Base-by-base conservation (phyloP, 2,888 invertebrate genomes). In the Hydroisotoma schaefferi region DNA sequence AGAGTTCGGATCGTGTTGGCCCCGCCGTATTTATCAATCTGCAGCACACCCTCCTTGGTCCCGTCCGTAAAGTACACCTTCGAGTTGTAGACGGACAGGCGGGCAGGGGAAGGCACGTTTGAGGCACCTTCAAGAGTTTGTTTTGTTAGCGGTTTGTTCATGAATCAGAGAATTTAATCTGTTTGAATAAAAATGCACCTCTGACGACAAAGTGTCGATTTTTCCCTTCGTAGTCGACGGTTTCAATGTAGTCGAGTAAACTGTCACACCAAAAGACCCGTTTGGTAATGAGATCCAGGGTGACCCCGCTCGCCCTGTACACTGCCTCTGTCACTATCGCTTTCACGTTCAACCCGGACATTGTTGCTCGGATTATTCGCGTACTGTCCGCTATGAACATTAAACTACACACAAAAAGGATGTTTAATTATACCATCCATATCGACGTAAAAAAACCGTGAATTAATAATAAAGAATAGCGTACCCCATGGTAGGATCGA, bases 261-360 rank as follows among this genome's bases (percentile, higher is more conserved):
- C 93, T 90, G 76, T 99, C 98, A 74, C 95, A 94, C 95, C 97
- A 98, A 78, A 90, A 97, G 6, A 99, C 85, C 52, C 97, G 80
- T 73, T 89, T 86, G 0, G 88, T 86, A 25, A 93, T 87, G n/a
- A 90, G 86, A 77, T 98, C 97, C 0, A 94, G 86, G 0, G 94
- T 85, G 10, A 97, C 85, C 2, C 94, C 94, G 1, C 90, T 89
- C 0, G 95, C 95, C 76, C 92, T 90, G 76, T 95, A 93, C 0
- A 95, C 88, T 0, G 94, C 94, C 74, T 93, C 92, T 0, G 90
- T 87, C 0, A 94, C 88, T 38, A 98, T 87, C 0, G 90, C 85
- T 46, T 84, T 82, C 0, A 87, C 81, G 73, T 87, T 85, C 0
- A 91, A 90, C 2, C 95, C 95, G 76, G 95, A 95, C 95, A 97